phyloP scores from a whole-genome alignment of 2,113 vertebrate species.

The Ornithorhynchus anatinus region DNA sequence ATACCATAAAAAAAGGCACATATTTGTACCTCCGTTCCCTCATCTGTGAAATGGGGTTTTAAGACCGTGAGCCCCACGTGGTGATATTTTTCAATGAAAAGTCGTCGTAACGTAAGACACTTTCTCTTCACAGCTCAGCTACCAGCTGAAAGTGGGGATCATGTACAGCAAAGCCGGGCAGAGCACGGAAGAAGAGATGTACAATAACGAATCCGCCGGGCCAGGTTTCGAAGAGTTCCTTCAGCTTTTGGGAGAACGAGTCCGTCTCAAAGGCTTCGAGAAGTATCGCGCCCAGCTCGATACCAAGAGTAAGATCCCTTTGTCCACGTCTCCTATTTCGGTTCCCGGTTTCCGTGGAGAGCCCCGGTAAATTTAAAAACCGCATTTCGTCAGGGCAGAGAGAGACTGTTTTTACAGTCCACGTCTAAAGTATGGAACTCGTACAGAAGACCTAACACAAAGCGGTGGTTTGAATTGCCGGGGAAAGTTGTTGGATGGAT shows the following conservation, averaged over 20 bases:
- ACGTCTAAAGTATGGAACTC: too few relatives aligned
- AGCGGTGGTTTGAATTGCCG: too few relatives aligned
- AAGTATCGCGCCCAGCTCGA: conserved; percentile 95
- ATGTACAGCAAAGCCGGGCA: conserved; percentile 95
- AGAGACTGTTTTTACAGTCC: background rate
- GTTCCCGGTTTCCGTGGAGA: background rate
- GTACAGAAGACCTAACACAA: too few relatives aligned
- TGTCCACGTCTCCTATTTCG: background rate
- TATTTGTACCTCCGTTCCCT: background rate
- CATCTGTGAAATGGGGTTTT: background rate
- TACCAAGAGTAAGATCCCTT: conserved; percentile 88
- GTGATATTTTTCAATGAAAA: background rate
- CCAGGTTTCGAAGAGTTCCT: conserved; percentile 94
- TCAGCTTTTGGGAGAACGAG: conserved; percentile 88
- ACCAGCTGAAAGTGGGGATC: conserved; percentile 94
- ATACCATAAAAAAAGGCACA: too few relatives aligned
- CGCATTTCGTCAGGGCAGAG: background rate
- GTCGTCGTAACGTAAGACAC: too few relatives aligned
- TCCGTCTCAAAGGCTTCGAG: conserved; percentile 93
- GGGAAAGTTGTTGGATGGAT: too few relatives aligned
- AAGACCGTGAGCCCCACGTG: too few relatives aligned
- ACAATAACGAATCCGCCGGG: conserved; percentile 91
- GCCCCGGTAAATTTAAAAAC: background rate
- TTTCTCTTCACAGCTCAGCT: conserved; percentile 83
- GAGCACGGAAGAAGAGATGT: conserved; percentile 96